Conservation (phyloP, 2,888 invertebrate genomes). For the Metalampra italica region DNA sequence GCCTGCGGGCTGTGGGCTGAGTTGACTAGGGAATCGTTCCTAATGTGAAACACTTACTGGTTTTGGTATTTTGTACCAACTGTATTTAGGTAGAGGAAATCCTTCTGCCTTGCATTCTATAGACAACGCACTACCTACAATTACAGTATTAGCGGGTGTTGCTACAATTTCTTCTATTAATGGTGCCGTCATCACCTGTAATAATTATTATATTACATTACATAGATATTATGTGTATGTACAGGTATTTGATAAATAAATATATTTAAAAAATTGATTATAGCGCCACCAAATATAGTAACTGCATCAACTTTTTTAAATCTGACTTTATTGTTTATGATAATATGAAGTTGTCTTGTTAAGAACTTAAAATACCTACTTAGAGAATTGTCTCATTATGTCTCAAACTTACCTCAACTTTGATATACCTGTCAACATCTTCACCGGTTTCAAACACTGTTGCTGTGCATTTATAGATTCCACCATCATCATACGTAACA, state of each 20-base stretch:
- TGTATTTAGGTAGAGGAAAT: conserved; percentile 44
- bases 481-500: conserved; percentile 32
- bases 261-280: too few relatives aligned
- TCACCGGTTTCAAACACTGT: conserved; percentile 31
- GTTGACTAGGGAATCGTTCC: conserved; percentile 5
- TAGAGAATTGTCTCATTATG: too few relatives aligned
- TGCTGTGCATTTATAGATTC: conserved; percentile 36
- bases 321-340: too few relatives aligned
- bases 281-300: too few relatives aligned
- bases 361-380: too few relatives aligned
- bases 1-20: too few relatives aligned
- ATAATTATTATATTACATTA: conserved; percentile 2
- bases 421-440: conserved; percentile 29
- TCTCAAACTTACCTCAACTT: conserved; percentile 26
- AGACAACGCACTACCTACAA: conserved; percentile 33
- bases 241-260: too few relatives aligned
- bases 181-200: conserved; percentile 49
- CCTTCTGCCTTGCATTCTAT: conserved; percentile 54
- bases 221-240: too few relatives aligned
- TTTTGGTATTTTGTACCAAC: conserved; percentile 42
- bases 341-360: too few relatives aligned
- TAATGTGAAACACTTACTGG: background rate
- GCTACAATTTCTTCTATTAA: conserved; percentile 37
- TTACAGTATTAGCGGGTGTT: conserved; percentile 31
- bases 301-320: too few relatives aligned